Conservation (phyloP, 2,888 invertebrate genomes). For the Epistrophe eligans region DNA sequence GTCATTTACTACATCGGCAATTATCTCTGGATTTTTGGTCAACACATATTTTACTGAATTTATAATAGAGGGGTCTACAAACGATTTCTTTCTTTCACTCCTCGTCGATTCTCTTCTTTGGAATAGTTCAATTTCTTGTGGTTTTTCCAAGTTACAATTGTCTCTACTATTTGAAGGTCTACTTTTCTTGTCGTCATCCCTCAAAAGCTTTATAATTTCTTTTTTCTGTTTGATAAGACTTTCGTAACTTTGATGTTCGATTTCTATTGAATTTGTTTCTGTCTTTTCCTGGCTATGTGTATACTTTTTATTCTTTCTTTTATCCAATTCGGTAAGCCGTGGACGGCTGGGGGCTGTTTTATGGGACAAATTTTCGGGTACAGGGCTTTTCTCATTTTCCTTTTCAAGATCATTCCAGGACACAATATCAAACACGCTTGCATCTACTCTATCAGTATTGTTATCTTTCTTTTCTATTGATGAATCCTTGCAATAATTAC, state of each 20-base stretch:
- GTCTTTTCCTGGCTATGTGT: not conserved
- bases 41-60: not conserved
- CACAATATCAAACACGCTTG: not conserved
- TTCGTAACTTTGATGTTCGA: not conserved
- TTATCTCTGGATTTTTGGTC: not conserved
- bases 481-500: not conserved
- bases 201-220: not conserved
- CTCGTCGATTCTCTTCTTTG: constrained; percentile 3
- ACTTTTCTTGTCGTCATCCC: not conserved
- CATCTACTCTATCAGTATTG: not conserved
- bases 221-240: not conserved
- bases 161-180: not conserved
- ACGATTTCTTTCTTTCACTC: not conserved
- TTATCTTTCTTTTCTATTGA: not conserved
- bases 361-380: not conserved
- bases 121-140: not conserved
- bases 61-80: not conserved
- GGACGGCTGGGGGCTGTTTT: not conserved
- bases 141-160: not conserved
- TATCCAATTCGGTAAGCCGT: not conserved
- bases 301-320: not conserved
- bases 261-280: not conserved
- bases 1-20: not conserved
- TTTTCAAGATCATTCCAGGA: not conserved
- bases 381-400: not conserved